phyloP scores from a whole-genome alignment of 1,140 invertebrate species.

The Orussus abietinus region DNA sequence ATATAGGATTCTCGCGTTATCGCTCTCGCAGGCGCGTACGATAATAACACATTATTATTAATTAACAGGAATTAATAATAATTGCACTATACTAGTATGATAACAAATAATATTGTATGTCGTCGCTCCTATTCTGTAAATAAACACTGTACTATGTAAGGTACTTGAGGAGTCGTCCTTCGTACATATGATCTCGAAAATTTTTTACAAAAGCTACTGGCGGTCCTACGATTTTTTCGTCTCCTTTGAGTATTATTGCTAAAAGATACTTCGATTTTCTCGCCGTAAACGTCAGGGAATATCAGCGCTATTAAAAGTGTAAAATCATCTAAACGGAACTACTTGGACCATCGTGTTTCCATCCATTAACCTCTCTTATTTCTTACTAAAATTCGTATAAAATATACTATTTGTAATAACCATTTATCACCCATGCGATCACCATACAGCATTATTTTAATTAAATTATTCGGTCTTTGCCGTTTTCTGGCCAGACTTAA shows the following conservation, averaged over 20 bases:
- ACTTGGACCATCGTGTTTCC: background rate
- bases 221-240: no score
- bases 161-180: no score
- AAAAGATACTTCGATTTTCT: no score
- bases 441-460: background rate
- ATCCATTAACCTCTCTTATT: background rate
- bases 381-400: background rate
- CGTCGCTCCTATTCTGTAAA: conserved; percentile 15
- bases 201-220: no score
- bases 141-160: conserved; percentile 19
- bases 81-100: conserved; percentile 30
- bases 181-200: no score
- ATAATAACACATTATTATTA: conserved; percentile 25
- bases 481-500: background rate
- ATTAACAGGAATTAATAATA: conserved; percentile 26
- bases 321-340: background rate
- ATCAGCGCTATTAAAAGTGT: background rate
- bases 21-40: conserved; percentile 13
- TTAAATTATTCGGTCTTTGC: background rate
- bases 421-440: background rate
- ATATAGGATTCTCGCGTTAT: conserved; percentile 14
- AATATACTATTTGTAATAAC: no score
- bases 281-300: no score
- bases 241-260: no score
- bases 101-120: conserved; percentile 30